Evolutionary conservation across 53 echinoderm and acorn worm species (phyloP), one percentile per base, ranked within the genome.

Genomic region (Apostichopus leukothele): DNA sequence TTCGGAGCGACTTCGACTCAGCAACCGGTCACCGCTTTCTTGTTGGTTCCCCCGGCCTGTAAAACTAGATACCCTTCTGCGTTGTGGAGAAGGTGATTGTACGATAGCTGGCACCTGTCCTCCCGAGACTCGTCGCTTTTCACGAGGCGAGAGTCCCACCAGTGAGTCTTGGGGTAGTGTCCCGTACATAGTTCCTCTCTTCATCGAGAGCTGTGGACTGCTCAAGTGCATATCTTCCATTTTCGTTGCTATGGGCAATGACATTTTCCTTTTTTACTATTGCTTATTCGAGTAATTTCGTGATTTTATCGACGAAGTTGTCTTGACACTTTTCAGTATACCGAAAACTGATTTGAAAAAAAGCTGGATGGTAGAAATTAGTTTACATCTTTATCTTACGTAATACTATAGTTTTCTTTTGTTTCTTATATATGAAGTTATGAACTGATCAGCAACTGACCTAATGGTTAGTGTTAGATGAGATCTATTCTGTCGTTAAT

Each of bases 121-220:
- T 18, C 79, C 79, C n/a, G 79, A 79, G 7, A 79, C 51, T 18
- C 79, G 79, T 5, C 79, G 60, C 16, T 84, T 84, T 84, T 84
- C 84, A 23, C 84, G 84, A 66, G 84, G 66, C 16, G 84, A 61
- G 16, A 84, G 55, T 5, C 84, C 66, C 9, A 84, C 66, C 8
- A 84, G 61, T 26, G 84, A 60, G 39, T 84, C 84, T 11, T 84
- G 61, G 26, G 84, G 84, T 9, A 84, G 66, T 21, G 23, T 19
- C 26, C 84, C 84, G 39, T 84, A 84, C 84, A 84, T 84, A 1
- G 84, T 84, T 39, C 84, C 84, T 61, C 84, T 60, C 66, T 84
- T 84, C 84, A 84, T 84, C 21, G 84, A 84, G 55, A 84, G 57
- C 60, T 60, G 61, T 12, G 84, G 84, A 66, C 84, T 84, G 14